Evolutionary conservation across 53 echinoderm and acorn worm species (phyloP), one percentile per base, ranked within the genome.

Genomic region (Stichopus horrens): DNA sequence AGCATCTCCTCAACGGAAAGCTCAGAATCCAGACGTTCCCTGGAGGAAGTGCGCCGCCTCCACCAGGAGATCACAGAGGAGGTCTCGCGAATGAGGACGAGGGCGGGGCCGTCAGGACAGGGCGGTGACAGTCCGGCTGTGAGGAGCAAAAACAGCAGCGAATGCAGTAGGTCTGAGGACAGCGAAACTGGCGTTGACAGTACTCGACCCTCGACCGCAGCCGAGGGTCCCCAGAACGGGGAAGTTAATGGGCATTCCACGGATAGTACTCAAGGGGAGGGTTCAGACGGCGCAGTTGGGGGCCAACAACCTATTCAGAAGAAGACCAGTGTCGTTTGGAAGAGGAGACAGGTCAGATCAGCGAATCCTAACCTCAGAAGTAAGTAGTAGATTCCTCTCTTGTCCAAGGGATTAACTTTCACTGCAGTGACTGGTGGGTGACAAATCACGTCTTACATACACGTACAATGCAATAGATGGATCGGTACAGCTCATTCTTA

Each of bases 51-150:
- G 19, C 74, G 87, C 76, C 88, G 84, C 37, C 91, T 97, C 5
- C 91, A 97, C 86, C 88, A 90, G 74, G 93, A 91, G 66, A 97
- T 97, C 11, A 92, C 88, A 22, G 92, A 92, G 56, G 97, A 97
- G 67, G 94, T 95, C 0, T 86, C 79, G 22, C 80, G 94, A 51
- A 84, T 97, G 58, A 91, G 94, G 21, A 95, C 87, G 63, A 90
- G 97, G 3, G 90, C 94, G 4, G 74, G 74, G 57, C 21, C 58
- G 67, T 5, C 85, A 5, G 63, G 9, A 8, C 66, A 65, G 21
- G 23, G 11, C 11, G 65, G 53, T 14, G 55, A 16, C 6, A 55
- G 5, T 37, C 57, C 81, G 16, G 9, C 5, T 55, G 85, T 20
- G 10, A 53, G 52, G 7, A 85, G 22, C 14, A 83, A 52, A 3